Evolutionary conservation across 2,888 invertebrate genomes (phyloP).

Genomic region (Pteria penguin): DNA sequence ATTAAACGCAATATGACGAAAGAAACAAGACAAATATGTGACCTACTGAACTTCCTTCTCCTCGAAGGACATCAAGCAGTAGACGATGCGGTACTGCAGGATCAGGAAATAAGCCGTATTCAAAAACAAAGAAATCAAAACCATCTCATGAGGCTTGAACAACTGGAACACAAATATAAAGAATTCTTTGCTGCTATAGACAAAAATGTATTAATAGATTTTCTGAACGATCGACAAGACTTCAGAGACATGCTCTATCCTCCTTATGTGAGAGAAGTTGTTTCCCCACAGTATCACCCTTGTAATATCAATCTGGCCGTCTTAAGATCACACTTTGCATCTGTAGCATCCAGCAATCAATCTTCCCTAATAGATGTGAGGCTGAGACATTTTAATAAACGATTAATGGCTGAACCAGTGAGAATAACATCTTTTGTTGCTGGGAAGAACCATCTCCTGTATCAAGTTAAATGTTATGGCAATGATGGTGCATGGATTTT

Average conservation of each 20-base stretch:
- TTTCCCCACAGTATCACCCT: neutral
- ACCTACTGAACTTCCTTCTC: neutral
- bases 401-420: neutral
- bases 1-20: neutral
- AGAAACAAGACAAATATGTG: neutral
- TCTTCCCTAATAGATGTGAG: neutral
- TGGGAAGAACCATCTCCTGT: neutral
- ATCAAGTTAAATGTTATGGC: neutral
- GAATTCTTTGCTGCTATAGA: neutral
- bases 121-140: neutral
- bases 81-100: neutral
- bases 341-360: neutral
- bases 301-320: neutral
- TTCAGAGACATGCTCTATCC: neutral
- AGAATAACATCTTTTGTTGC: neutral
- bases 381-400: neutral
- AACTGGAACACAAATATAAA: neutral
- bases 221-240: neutral
- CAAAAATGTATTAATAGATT: neutral
- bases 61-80: neutral
- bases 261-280: neutral
- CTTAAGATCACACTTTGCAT: neutral
- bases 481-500: neutral
- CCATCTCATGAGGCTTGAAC: neutral
- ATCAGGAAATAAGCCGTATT: neutral